Conservation (phyloP, 2,888 invertebrate genomes). For the Dicyrtoma fusca region DNA sequence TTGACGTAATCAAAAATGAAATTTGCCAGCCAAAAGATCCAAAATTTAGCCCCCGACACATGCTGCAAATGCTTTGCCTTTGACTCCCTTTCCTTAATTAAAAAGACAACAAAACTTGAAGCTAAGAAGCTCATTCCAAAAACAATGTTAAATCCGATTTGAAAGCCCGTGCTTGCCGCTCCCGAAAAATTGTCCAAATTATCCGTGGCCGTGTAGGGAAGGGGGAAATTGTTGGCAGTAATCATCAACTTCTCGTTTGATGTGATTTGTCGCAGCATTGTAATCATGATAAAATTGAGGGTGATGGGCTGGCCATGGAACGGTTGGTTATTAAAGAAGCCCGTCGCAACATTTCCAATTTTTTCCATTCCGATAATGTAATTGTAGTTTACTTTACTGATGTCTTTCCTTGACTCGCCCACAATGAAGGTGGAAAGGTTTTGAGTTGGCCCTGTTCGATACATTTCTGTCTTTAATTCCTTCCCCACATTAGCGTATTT, state of each 20-base stretch:
- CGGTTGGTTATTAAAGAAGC: conserved; percentile 79
- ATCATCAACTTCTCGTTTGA: conserved; percentile 59
- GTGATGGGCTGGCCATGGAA: conserved; percentile 73
- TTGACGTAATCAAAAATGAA: conserved; percentile 71
- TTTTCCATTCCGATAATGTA: conserved; percentile 58
- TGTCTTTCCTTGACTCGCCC: conserved; percentile 57
- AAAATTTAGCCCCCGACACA: conserved; percentile 71
- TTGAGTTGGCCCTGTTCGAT: conserved; percentile 61
- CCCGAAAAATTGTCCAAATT: conserved; percentile 54
- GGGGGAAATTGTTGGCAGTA: conserved; percentile 68
- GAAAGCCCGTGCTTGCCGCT: conserved; percentile 36
- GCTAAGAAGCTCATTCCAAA: conserved; percentile 66
- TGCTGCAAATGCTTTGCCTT: conserved; percentile 73
- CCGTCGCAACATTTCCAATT: conserved; percentile 61
- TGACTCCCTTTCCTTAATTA: conserved; percentile 69
- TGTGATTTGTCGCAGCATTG: conserved; percentile 63
- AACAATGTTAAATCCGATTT: conserved; percentile 65
- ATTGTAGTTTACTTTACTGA: conserved; percentile 59
- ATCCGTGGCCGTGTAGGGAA: conserved; percentile 69
- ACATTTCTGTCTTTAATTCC: not conserved
- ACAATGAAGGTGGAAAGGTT: not conserved
- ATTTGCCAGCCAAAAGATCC: conserved; percentile 71
- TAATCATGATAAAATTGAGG: conserved; percentile 68
- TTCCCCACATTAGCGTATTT: not conserved
- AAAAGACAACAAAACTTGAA: conserved; percentile 62